Evolutionary conservation across 2,113 vertebrate genomes (phyloP).

Genomic region (Cyprinodon variegatus): DNA sequence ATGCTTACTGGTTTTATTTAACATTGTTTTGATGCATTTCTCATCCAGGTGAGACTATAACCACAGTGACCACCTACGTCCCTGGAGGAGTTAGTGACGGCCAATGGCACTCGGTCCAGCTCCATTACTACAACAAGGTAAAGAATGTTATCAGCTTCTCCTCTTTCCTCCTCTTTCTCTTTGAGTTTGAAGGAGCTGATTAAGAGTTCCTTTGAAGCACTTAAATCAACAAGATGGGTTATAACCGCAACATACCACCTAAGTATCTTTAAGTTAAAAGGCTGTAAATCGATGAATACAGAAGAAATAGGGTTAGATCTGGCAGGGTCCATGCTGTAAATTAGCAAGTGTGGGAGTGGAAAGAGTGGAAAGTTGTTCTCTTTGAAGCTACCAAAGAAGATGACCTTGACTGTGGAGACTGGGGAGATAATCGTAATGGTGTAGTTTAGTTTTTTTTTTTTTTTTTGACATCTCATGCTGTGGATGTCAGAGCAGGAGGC

Average conservation of each 20-base stretch:
- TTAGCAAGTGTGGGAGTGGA: not conserved
- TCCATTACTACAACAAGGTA: constrained; percentile 99
- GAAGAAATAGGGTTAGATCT: not conserved
- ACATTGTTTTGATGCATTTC: not conserved
- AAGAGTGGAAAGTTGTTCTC: constrained; percentile 5
- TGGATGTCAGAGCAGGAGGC: constrained; percentile 1
- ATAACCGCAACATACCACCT: not conserved
- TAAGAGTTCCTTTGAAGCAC: not conserved
- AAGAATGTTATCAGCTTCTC: constrained; percentile 15
- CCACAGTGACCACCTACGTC: constrained; percentile 87
- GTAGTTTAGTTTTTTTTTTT: not conserved
- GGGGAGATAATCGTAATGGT: constrained; percentile 14
- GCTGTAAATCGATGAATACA: not conserved
- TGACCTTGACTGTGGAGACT: constrained; percentile 35
- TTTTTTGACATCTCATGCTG: not conserved
- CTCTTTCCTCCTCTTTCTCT: not conserved
- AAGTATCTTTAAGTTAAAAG: not conserved
- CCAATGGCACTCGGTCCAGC: constrained; percentile 93
- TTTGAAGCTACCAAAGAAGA: constrained; percentile 16
- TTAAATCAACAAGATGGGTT: not conserved
- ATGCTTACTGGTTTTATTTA: not conserved
- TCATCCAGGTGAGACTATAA: constrained; percentile 88
- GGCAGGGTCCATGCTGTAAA: not conserved
- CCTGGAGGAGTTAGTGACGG: constrained; percentile 92
- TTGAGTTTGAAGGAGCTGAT: not conserved